Conservation (phyloP, 2,888 invertebrate genomes). For the Netelia melanura region DNA sequence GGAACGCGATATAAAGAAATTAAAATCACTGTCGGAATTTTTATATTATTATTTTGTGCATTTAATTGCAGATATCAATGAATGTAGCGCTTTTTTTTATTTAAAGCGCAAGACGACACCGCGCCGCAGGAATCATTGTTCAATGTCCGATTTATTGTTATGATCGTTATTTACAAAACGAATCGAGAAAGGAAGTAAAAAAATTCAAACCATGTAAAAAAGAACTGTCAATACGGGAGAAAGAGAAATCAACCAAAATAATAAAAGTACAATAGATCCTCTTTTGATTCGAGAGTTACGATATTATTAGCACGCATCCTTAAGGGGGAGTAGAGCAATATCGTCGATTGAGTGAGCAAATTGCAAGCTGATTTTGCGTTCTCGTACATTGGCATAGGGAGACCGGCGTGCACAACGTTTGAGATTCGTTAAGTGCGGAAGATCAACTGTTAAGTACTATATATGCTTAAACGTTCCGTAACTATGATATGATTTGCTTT, state of each 20-base stretch:
- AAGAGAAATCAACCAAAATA: constrained; percentile 32
- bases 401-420: constrained; percentile 38
- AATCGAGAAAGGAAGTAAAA: constrained; percentile 45
- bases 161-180: constrained; percentile 69
- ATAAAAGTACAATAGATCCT: constrained; percentile 57
- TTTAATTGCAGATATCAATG: constrained; percentile 59
- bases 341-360: constrained; percentile 63
- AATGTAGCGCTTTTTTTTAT: constrained; percentile 6
- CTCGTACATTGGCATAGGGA: constrained; percentile 28
- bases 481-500: constrained; percentile 65
- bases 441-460: constrained; percentile 66
- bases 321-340: constrained; percentile 42
- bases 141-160: constrained; percentile 51
- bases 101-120: constrained; percentile 31
- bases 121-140: constrained; percentile 15
- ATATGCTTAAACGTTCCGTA: constrained; percentile 60
- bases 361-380: constrained; percentile 53
- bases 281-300: constrained; percentile 57
- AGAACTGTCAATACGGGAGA: constrained; percentile 35
- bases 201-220: constrained; percentile 63
- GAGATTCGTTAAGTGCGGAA: constrained; percentile 63
- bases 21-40: constrained; percentile 44
- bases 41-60: constrained; percentile 41
- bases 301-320: constrained; percentile 56
- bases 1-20: constrained; percentile 26